Evolutionary conservation across 2,113 vertebrate species (phyloP), one percentile per base, ranked within the genome.

Genomic region (Columba janthina): DNA sequence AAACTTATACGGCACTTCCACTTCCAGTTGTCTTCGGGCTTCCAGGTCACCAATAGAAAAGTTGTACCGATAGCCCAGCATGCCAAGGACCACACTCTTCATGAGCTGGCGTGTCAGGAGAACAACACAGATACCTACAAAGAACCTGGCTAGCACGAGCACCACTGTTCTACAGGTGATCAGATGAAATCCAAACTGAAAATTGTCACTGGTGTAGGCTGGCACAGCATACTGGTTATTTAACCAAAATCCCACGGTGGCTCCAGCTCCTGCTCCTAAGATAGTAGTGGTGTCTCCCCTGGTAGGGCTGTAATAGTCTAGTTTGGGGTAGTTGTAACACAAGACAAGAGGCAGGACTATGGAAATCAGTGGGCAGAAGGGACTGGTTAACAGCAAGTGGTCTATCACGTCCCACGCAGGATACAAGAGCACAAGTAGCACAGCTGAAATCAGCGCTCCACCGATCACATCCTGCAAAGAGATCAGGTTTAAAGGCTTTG

Each of bases 1-100:
- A 67, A 99, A 99, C 94, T 99, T 99, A 28, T 98, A 99, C 0
- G 99, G 99, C 77, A 99, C 99, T 93, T 99, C 99, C 0, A 99
- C 99, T 89, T 99, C 98, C 83, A 98, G 98, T 61, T 98, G 98
- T 24, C 94, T 98, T 60, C 97, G 97, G 76, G 99, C 99, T 11
- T 94, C 82, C 66, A 67, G 36, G 79, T 99, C 98, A 0, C 66
- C 32, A 4, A 91, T 18, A 28, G 98, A 95, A 64, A 99, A 98
- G 21, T 90, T 85, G 96, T 99, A 98, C 96, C 97, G 97, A 0
- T 95, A 98, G 44, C 98, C 98, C 25, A 99, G 71, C 28, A 97
- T 11, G 11, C 92, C 78, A 12, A 99, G 98, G 3, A 98, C 98
- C 42, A 95, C 8, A 0, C 93, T 98, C 72, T 98, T 99, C 17